Evolutionary conservation across 2,113 vertebrate species (phyloP), one percentile per base, ranked within the genome.

Genomic region (Pteruthius melanotis): DNA sequence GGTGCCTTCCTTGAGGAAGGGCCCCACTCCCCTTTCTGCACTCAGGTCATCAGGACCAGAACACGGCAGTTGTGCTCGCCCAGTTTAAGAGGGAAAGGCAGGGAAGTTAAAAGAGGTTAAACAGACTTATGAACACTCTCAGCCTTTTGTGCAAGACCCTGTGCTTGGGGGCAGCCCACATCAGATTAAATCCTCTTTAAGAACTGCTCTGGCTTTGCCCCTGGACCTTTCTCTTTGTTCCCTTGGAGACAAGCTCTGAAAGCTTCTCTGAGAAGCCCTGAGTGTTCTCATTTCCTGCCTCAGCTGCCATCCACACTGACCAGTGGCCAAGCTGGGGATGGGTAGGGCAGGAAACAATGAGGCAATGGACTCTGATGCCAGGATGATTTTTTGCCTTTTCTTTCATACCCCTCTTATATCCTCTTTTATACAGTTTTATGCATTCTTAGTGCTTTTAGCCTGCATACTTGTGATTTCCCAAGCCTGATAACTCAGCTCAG

Each of bases 201-300:
- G 79, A 90, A 10, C 80, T 5, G 39, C 57, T 12, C 53, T 45
- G 75, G 53, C 52, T 90, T 75, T 72, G 54, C 54, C 92, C 75
- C 70, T 45, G 59, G 90, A 77, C 75, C 50, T 85, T 45, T 60
- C 85, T 57, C 8, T 88, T 45, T 83, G 85, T 86, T 96, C 94
- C 82, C 94, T 74, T 94, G 88, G 92, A 92, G 95, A 96, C 85
- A 49, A 80, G 63, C 31, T 92, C 83, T 86, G 82, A 90, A 83
- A 88, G 79, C 75, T 74, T 33, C 85, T 65, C 79, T 47, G 7
- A 50, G 30, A 42, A 86, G 82, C 79, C 63, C 66, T 28, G 37
- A 85, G 79, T 10, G 59, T 9, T 74, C 52, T 5, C 2, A 0
- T 69, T 74, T 33, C 18, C 42, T 57, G 66, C 63, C 61, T 44